Evolutionary conservation across 1,140 invertebrate genomes (phyloP).

Genomic region (Drosophila eugracilis): DNA sequence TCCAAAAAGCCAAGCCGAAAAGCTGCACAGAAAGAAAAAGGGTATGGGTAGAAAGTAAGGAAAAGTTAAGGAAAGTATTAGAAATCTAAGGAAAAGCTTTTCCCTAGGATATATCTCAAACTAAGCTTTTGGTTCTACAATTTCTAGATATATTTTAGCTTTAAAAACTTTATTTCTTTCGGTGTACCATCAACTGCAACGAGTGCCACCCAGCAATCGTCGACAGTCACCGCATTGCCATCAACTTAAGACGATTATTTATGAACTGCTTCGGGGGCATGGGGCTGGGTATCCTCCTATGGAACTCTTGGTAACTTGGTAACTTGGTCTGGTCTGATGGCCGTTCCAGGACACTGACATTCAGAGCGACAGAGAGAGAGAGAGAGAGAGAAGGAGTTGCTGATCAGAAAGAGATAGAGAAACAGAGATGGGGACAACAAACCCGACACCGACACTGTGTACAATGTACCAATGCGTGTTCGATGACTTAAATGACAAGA

Average conservation of each 20-base stretch:
- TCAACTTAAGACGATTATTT: slow-evolving; percentile 84
- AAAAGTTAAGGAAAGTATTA: background rate
- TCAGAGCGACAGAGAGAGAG: too few relatives aligned
- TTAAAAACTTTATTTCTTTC: slow-evolving; percentile 21
- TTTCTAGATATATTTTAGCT: too few relatives aligned
- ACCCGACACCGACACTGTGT: slow-evolving; percentile 60
- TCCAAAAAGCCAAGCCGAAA: slow-evolving; percentile 43
- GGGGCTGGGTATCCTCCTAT: slow-evolving; percentile 10
- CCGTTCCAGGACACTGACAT: slow-evolving; percentile 77
- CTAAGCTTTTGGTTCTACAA: too few relatives aligned
- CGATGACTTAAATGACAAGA: slow-evolving; percentile 84
- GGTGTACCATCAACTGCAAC: slow-evolving; percentile 48
- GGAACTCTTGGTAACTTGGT: slow-evolving; percentile 15
- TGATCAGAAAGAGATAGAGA: background rate
- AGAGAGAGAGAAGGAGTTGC: background rate
- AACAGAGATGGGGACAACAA: slow-evolving; percentile 34
- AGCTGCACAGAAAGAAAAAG: slow-evolving; percentile 55
- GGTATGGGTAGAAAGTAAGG: slow-evolving; percentile 5
- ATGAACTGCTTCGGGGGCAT: slow-evolving; percentile 69
- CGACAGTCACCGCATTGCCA: slow-evolving; percentile 67
- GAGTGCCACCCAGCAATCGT: slow-evolving; percentile 54
- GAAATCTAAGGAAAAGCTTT: background rate
- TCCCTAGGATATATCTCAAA: background rate
- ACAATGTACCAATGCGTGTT: slow-evolving; percentile 84
- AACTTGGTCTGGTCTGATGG: slow-evolving; percentile 45